A percentile compares a stretch with the other conserved stretches of the same genome.
These are phyloP conservation scores for Cotesia chilonis DNA, from an alignment of 1,140 invertebrate genomes.

Conservation along the genomic window DNA sequence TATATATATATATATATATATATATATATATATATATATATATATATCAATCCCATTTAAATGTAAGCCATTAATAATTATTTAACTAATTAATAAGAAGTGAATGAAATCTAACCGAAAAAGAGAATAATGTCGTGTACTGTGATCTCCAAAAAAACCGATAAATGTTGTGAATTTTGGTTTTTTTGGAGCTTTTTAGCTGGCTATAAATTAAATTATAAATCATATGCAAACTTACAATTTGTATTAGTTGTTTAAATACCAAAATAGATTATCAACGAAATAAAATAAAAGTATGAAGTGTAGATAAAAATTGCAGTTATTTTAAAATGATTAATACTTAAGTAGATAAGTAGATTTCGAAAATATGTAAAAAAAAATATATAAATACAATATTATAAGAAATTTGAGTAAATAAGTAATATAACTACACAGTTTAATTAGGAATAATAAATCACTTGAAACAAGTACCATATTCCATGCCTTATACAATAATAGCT, in stretches of 20 bases:
- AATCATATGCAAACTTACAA: conserved; percentile 27
- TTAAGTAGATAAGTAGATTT: not conserved
- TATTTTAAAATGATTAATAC: conserved; percentile 3
- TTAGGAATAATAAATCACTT: conserved; percentile 45
- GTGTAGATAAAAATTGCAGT: not conserved
- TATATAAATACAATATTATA: conserved; percentile 8
- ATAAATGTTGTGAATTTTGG: conserved; percentile 19
- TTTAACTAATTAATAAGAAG: conserved; percentile 3
- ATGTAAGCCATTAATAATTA: too few relatives aligned
- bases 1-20: too few relatives aligned
- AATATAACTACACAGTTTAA: conserved; percentile 1
- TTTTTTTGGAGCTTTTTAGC: conserved; percentile 20
- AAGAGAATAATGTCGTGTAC: not conserved
- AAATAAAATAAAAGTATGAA: conserved; percentile 28
- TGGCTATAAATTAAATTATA: conserved; percentile 7
- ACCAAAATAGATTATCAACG: conserved; percentile 47
- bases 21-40: too few relatives aligned
- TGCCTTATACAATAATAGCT: conserved; percentile 64
- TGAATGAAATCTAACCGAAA: conserved; percentile 13
- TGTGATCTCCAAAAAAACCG: conserved; percentile 27
- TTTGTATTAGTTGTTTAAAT: conserved; percentile 39
- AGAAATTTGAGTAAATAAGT: not conserved
- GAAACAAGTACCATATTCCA: conserved; percentile 63
- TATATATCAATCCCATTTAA: too few relatives aligned
- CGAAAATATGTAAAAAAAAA: not conserved